Conservation (phyloP, 1,140 invertebrate species). For the Drosophila ogumai region DNA sequence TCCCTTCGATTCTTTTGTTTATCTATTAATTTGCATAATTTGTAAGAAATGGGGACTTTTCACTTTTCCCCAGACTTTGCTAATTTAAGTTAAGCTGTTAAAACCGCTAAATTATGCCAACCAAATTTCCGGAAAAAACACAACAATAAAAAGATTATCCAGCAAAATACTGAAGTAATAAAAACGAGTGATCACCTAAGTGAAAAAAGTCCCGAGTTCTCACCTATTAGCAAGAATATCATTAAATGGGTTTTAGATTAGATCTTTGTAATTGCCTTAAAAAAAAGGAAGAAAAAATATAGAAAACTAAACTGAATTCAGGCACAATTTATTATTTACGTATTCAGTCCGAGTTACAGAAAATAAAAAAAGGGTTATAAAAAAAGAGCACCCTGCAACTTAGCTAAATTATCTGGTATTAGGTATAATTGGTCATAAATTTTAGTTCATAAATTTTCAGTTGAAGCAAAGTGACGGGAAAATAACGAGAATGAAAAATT, state of each 20-base stretch:
- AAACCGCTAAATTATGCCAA: conserved; percentile 7
- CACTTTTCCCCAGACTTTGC: too few species aligned
- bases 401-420: too few species aligned
- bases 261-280: background rate
- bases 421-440: too few species aligned
- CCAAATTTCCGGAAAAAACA: conserved; percentile 1
- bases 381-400: too few species aligned
- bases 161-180: background rate
- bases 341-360: background rate
- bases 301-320: background rate
- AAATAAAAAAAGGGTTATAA: background rate
- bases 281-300: background rate
- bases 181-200: background rate
- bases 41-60: conserved; percentile 2
- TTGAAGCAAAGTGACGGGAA: too few species aligned
- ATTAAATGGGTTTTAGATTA: background rate
- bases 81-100: background rate
- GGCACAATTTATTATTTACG: too few species aligned
- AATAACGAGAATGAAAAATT: too few species aligned
- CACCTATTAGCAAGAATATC: background rate
- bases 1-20: conserved; percentile 5
- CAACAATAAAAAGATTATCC: background rate
- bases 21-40: conserved; percentile 36
- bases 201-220: conserved; percentile 1
- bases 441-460: too few species aligned